Percentiles rank a stretch among this genome's conserved stretches.
These are phyloP conservation scores for Allophyes oxyacanthae DNA, from an alignment of 2,888 invertebrate genomes.

Conservation along the genomic window DNA sequence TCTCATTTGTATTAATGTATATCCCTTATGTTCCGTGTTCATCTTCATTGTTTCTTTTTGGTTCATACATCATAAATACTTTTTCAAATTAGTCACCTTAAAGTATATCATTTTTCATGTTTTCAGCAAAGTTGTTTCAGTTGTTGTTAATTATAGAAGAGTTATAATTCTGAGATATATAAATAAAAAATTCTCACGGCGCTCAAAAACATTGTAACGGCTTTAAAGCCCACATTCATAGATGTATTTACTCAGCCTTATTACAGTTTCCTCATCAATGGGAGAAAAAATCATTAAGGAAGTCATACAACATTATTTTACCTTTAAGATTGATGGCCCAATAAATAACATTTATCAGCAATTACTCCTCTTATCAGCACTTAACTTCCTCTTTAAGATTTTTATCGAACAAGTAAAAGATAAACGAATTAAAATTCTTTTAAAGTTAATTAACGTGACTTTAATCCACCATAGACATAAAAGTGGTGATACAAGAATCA, in stretches of 20 bases:
- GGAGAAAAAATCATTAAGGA: conserved; percentile 28
- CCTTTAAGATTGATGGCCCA: conserved; percentile 31
- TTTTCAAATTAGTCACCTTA: conserved; percentile 7
- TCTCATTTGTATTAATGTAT: conserved; percentile 50
- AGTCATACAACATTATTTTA: conserved; percentile 22
- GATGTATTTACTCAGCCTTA: not conserved
- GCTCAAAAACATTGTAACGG: too few relatives aligned
- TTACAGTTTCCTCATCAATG: conserved; percentile 18
- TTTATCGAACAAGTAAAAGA: conserved; percentile 22
- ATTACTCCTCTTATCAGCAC: conserved; percentile 37
- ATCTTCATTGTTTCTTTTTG: conserved; percentile 33
- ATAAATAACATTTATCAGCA: conserved; percentile 40
- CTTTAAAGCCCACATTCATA: too few relatives aligned
- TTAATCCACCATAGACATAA: conserved; percentile 32
- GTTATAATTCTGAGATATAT: too few relatives aligned
- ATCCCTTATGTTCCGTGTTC: conserved; percentile 20
- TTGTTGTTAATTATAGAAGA: conserved; percentile 23
- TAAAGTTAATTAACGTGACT: conserved; percentile 44
- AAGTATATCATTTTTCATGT: conserved; percentile 23
- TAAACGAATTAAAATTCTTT: conserved; percentile 33
- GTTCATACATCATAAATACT: conserved; percentile 42
- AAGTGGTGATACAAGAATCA: conserved; percentile 46
- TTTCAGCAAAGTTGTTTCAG: conserved; percentile 7
- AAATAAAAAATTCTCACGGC: too few relatives aligned
- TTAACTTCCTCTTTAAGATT: conserved; percentile 40